A percentile compares a stretch with the other conserved stretches of the same genome.
These are phyloP conservation scores for Urocitellus parryii DNA, from an alignment of 2,113 vertebrate genomes.

Conservation along the genomic window DNA sequence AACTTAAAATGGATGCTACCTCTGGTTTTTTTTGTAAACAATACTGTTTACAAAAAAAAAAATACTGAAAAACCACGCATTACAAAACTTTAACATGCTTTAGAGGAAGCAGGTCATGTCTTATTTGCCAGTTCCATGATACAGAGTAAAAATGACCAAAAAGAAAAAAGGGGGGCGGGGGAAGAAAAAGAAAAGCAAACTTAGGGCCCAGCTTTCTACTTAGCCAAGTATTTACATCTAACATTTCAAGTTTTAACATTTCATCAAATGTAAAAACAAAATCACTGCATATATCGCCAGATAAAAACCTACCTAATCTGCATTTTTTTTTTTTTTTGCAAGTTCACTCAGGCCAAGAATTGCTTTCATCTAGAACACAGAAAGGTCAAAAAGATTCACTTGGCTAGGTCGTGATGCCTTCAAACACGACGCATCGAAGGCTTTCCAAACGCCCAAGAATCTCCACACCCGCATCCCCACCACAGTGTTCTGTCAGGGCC, in stretches of 20 bases:
- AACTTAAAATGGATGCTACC: neutral
- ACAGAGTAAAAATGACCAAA: neutral
- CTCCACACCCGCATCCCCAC: accelerated
- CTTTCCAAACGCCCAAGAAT: accelerated
- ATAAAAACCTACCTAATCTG: neutral
- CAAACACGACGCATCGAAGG: accelerated
- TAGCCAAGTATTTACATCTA: neutral
- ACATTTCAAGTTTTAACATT: neutral
- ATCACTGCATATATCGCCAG: neutral
- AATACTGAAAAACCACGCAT: neutral
- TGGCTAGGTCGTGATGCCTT: neutral
- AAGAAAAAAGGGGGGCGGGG: neutral
- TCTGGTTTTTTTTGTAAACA: too few species aligned
- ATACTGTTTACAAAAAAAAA: neutral
- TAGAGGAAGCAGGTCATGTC: neutral
- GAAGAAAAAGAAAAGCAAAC: neutral
- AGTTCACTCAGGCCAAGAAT: neutral
- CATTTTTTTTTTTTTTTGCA: neutral
- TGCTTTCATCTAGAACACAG: neutral
- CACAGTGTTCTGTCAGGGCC: accelerated
- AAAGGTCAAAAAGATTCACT: too few species aligned
- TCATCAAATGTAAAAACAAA: slow-evolving; percentile 27
- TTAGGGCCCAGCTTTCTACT: neutral
- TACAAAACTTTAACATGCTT: neutral
- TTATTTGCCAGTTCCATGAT: neutral